Base-by-base conservation (phyloP, 2,888 invertebrate genomes). In the Agrotis segetum region DNA sequence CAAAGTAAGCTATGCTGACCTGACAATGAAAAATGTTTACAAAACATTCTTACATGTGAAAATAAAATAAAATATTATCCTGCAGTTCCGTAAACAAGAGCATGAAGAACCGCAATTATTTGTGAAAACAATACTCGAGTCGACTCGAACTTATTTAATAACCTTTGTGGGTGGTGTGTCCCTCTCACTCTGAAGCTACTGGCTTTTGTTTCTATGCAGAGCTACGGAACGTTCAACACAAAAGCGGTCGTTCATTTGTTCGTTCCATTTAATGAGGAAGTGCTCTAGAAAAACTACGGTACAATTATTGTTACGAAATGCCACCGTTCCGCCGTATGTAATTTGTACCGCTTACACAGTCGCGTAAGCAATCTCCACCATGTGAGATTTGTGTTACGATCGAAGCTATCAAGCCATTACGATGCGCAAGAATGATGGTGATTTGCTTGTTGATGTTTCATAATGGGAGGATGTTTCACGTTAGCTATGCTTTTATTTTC, bases 231-330 rank as follows among this genome's bases (percentile, higher is more conserved):
- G 83, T 83, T 81, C 88, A 79, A 71, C 83, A 89, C 88, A 92
- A 91, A 90, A 88, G 86, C 87, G 49, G 49, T 81, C 72, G 72
- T 59, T 67, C 79, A 78, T 72, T 55, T 72, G 88, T 88, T 89
- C 89, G 91, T 88, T 88, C 89, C 87, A 85, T 92, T 92, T 94
- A 95, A 96, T 94, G 92, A 95, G 95, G 95, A 95, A 96, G 92
- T 93, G 95, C 92, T 94, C 95, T 91, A 96, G 92, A 95, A 95
- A 94, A 93, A 92, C 91, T 88, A 89, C 87, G 86, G 84, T 84
- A 87, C 90, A 90, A 92, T 93, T 93, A 92, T 91, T 88, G 89
- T 94, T 93, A 92, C 90, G 89, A 91, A 93, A 93, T 90, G 82
- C 83, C 85, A 88, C 85, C 82, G 83, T 78, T 78, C 81, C 85